A percentile compares a stretch with the other conserved stretches of the same genome.
phyloP scores from a whole-genome alignment of 2,113 vertebrate species.

The Plecturocebus donacophilus region DNA sequence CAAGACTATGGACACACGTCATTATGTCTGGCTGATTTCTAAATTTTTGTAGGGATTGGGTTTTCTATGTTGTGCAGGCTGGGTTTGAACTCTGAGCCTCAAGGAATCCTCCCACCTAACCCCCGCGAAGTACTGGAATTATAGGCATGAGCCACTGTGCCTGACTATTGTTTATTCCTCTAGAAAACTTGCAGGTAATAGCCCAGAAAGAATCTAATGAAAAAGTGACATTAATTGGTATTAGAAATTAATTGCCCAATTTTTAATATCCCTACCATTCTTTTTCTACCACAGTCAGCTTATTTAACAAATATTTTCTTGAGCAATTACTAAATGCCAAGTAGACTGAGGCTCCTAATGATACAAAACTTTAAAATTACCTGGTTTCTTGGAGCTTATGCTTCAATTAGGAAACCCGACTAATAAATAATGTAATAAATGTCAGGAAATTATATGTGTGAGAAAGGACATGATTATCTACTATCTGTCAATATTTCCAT shows the following conservation, averaged over 20 bases:
- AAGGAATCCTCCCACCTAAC: too few relatives aligned
- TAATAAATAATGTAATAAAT: background rate
- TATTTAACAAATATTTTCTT: background rate
- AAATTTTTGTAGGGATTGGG: too few relatives aligned
- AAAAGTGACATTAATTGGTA: background rate
- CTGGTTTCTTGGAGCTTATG: background rate
- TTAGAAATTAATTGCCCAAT: background rate
- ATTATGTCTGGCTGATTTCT: too few relatives aligned
- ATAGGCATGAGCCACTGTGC: too few relatives aligned
- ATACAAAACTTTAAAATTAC: background rate
- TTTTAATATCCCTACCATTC: background rate
- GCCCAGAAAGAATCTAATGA: background rate
- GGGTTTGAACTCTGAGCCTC: too few relatives aligned
- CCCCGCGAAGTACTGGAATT: too few relatives aligned
- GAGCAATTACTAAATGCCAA: background rate
- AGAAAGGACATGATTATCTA: background rate
- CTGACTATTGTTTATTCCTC: background rate
- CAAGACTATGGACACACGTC: too few relatives aligned
- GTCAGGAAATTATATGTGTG: background rate
- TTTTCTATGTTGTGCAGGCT: too few relatives aligned
- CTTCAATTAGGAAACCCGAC: background rate
- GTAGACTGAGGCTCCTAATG: background rate
- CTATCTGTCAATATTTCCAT: too few relatives aligned
- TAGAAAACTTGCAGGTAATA: background rate
- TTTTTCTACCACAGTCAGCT: background rate